Percentiles rank a stretch among this genome's conserved stretches.
Conservation (phyloP, 2,797 vertebrate genomes). For the Dromococcyx pavoninus region DNA sequence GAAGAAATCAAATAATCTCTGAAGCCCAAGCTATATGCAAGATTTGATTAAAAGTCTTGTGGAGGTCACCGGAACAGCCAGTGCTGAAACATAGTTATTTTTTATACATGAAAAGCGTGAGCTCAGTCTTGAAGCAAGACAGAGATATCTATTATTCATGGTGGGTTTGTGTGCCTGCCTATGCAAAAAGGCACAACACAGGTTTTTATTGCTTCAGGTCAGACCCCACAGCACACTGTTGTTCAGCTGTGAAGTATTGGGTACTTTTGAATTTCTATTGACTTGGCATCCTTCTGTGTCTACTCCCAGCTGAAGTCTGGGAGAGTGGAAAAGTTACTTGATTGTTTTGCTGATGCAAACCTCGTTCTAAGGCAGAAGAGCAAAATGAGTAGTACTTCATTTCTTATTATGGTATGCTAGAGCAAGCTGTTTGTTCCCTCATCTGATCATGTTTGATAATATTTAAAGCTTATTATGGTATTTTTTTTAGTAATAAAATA, state of each 20-base stretch:
- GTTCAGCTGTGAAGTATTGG: background rate
- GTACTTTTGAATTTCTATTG: background rate
- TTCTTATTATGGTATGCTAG: background rate
- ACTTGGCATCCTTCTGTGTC: background rate
- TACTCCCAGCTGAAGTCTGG: background rate
- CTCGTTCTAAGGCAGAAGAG: background rate
- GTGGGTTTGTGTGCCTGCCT: background rate
- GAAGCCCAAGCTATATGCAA: constrained; percentile 10
- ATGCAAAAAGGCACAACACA: background rate
- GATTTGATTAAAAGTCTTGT: constrained; percentile 60
- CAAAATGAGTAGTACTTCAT: background rate
- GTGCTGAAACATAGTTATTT: background rate
- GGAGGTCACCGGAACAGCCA: constrained; percentile 13
- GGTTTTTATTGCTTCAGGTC: background rate
- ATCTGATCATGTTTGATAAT: background rate
- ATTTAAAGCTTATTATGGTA: background rate
- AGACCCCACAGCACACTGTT: background rate
- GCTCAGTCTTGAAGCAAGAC: background rate
- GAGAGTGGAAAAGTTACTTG: background rate
- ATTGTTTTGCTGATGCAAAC: background rate
- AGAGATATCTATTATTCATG: background rate
- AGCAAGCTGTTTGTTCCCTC: background rate
- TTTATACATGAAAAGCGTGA: constrained; percentile 15
- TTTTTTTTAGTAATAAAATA: background rate
- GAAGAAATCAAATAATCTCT: constrained; percentile 52